Conservation (phyloP, 2,113 vertebrate genomes). For the Zosterops pallidus region DNA sequence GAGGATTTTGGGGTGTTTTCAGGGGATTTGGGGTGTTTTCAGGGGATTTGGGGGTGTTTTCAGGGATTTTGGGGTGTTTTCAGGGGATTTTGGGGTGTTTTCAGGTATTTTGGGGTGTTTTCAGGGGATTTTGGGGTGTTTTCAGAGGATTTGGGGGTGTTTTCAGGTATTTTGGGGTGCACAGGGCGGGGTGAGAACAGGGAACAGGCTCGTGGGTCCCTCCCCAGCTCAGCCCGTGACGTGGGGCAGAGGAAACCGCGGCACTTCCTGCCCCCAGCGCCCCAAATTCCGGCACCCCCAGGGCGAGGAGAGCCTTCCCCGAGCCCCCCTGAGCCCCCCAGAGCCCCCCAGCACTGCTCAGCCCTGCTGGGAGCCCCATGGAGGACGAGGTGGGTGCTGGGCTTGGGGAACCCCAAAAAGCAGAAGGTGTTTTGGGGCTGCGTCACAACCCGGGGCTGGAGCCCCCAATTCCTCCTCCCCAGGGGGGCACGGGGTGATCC, state of each 20-base stretch:
- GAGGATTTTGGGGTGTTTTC: not conserved
- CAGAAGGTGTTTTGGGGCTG: accelerated
- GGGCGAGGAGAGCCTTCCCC: accelerated
- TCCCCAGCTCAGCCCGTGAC: not conserved
- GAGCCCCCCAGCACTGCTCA: accelerated
- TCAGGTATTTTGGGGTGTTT: too few relatives aligned
- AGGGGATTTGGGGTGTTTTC: not conserved
- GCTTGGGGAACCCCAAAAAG: accelerated
- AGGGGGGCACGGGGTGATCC: accelerated
- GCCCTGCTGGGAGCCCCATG: not conserved
- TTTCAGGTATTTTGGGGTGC: accelerated
- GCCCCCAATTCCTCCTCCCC: not conserved
- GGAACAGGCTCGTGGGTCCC: not conserved
- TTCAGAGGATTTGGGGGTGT: too few relatives aligned
- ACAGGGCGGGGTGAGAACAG: not conserved
- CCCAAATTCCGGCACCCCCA: accelerated
- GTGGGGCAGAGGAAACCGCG: slow-evolving; percentile 61
- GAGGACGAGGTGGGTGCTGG: slow-evolving; percentile 70
- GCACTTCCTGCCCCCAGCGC: slow-evolving; percentile 51
- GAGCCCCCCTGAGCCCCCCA: not conserved
- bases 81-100: too few relatives aligned
- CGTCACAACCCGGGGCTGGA: accelerated
- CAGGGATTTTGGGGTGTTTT: too few relatives aligned
- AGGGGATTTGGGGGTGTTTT: not conserved
- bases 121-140: too few relatives aligned